Conservation (phyloP, 2,113 vertebrate genomes). For the Lasiurus cinereus region DNA sequence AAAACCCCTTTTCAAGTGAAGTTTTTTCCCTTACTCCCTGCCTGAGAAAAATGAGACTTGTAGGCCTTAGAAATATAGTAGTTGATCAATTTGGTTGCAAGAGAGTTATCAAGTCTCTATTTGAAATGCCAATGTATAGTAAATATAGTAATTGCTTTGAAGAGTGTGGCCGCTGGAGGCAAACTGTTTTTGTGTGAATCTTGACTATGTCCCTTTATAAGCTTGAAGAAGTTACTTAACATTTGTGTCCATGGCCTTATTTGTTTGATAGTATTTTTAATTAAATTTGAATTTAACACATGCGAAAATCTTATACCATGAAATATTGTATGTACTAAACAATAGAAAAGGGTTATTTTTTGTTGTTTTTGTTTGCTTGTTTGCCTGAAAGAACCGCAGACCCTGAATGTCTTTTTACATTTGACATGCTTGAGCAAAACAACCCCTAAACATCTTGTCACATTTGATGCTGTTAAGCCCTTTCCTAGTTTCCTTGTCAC, state of each 20-base stretch:
- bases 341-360: background rate
- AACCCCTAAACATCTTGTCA: background rate
- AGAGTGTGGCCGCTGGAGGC: background rate
- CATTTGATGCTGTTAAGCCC: background rate
- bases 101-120: background rate
- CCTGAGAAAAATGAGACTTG: background rate
- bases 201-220: background rate
- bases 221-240: background rate
- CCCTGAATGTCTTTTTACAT: background rate
- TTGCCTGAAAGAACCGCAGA: background rate
- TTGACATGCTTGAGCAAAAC: background rate
- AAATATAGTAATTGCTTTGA: background rate
- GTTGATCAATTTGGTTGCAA: background rate
- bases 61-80: background rate
- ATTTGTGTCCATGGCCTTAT: background rate
- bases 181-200: background rate
- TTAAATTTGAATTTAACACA: background rate
- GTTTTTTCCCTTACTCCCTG: background rate
- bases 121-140: background rate
- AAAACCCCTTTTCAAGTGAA: background rate
- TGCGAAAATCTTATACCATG: background rate
- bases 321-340: background rate
- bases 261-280: background rate
- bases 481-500: background rate
- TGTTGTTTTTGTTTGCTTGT: background rate